These are phyloP conservation scores for Schizotus pectinicornis DNA, from an alignment of 2,888 invertebrate species.

Conservation along the genomic window DNA sequence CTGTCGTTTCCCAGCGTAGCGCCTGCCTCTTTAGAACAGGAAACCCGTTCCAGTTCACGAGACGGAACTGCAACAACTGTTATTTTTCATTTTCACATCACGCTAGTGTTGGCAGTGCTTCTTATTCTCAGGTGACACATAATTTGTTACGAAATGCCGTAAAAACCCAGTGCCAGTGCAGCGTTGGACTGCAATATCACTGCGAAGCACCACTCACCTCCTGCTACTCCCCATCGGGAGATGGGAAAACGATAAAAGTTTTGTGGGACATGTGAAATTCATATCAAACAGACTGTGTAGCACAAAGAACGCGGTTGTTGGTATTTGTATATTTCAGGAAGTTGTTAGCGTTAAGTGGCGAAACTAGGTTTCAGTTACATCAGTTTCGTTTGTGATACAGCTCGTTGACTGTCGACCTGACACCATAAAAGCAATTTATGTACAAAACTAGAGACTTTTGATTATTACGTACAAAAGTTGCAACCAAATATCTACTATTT, in stretches of 20 bases:
- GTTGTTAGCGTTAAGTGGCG: too few relatives aligned
- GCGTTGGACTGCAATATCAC: not conserved
- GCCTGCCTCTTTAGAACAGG: constrained; percentile 52
- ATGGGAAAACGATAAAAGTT: constrained; percentile 1
- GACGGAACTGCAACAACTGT: constrained; percentile 19
- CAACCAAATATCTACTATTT: too few relatives aligned
- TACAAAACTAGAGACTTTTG: too few relatives aligned
- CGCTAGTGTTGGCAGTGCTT: constrained; percentile 38
- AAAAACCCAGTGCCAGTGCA: not conserved
- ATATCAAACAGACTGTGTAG: constrained; percentile 12
- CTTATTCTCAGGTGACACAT: constrained; percentile 49
- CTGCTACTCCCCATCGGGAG: not conserved
- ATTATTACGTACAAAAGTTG: too few relatives aligned
- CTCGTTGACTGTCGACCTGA: too few relatives aligned
- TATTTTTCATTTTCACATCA: constrained; percentile 36
- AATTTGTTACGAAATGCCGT: constrained; percentile 28
- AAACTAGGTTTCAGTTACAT: too few relatives aligned
- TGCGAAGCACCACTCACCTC: not conserved
- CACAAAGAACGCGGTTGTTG: not conserved
- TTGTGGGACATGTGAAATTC: constrained; percentile 9
- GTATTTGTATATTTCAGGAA: not conserved
- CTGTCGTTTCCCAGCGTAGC: constrained; percentile 50
- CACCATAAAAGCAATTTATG: too few relatives aligned
- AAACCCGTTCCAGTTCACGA: constrained; percentile 46
- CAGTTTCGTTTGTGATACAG: too few relatives aligned